These are phyloP conservation scores for Chironomus riparius DNA, from an alignment of 2,888 invertebrate species.

Conservation along the genomic window DNA sequence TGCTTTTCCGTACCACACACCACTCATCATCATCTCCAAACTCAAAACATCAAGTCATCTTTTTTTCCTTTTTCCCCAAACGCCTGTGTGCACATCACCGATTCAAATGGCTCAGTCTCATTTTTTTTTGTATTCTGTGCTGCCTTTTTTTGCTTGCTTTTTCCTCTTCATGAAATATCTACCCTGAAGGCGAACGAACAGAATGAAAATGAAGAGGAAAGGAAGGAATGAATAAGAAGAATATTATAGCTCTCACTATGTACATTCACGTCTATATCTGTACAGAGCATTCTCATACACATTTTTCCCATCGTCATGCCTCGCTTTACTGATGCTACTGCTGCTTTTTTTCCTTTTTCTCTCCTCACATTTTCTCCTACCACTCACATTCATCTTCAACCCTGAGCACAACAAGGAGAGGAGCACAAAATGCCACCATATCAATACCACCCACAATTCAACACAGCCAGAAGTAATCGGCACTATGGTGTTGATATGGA, in stretches of 20 bases:
- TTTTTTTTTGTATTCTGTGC: not conserved
- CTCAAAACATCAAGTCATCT: not conserved
- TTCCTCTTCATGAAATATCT: not conserved
- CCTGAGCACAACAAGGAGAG: not conserved
- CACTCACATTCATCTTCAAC: not conserved
- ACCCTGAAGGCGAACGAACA: conserved; percentile 13
- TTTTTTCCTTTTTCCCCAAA: not conserved
- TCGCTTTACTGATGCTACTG: not conserved
- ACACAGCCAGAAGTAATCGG: conserved; percentile 25
- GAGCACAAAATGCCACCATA: conserved; percentile 7
- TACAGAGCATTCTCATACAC: not conserved
- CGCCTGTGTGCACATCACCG: conserved; percentile 24
- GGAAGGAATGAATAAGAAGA: not conserved
- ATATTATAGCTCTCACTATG: conserved; percentile 18
- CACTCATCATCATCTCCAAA: not conserved
- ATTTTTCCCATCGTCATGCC: conserved; percentile 23
- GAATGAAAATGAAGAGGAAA: no score
- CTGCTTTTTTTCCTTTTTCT: not conserved
- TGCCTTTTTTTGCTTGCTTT: not conserved
- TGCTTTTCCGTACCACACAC: not conserved
- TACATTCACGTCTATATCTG: not conserved
- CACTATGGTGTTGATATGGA: not conserved
- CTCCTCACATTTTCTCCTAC: not conserved
- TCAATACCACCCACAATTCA: conserved; percentile 6
- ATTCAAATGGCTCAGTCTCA: conserved; percentile 22